Percentiles rank a stretch among this genome's conserved stretches.
Conservation (phyloP, 2,888 invertebrate species). For the Cantharis lateralis region DNA sequence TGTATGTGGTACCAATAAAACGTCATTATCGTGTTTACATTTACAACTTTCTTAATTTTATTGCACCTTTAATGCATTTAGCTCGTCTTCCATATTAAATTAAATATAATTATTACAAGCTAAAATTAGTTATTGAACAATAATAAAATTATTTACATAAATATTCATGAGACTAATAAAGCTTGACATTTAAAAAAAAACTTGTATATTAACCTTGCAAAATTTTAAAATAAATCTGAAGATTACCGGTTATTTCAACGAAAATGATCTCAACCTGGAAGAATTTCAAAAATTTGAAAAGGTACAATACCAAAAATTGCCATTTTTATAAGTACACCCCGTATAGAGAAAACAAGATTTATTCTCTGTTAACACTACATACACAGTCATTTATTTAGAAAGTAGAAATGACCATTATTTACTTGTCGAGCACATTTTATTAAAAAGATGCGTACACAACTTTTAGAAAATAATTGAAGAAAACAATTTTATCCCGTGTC, state of each 20-base stretch:
- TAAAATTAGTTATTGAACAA: neutral
- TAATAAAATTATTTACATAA: neutral
- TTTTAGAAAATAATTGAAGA: neutral
- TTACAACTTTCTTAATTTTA: neutral
- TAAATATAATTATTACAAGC: neutral
- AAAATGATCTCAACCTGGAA: neutral
- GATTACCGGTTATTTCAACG: neutral
- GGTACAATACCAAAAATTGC: neutral
- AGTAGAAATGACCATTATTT: slow-evolving; percentile 14
- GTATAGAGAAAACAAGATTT: neutral
- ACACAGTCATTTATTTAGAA: slow-evolving; percentile 6
- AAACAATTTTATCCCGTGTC: neutral
- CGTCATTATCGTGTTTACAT: neutral
- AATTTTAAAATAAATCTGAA: neutral
- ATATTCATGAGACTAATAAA: neutral
- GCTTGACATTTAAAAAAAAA: neutral
- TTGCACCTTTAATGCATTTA: neutral
- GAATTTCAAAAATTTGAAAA: neutral
- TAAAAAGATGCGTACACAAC: neutral
- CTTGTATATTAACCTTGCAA: neutral
- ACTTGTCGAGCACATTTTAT: slow-evolving; percentile 1
- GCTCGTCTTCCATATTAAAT: neutral
- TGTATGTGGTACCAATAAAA: neutral
- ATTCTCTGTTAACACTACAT: neutral
- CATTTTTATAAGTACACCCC: neutral